Conservation (phyloP, 2,888 invertebrate species). For the Rhamphomyia laevipes region DNA sequence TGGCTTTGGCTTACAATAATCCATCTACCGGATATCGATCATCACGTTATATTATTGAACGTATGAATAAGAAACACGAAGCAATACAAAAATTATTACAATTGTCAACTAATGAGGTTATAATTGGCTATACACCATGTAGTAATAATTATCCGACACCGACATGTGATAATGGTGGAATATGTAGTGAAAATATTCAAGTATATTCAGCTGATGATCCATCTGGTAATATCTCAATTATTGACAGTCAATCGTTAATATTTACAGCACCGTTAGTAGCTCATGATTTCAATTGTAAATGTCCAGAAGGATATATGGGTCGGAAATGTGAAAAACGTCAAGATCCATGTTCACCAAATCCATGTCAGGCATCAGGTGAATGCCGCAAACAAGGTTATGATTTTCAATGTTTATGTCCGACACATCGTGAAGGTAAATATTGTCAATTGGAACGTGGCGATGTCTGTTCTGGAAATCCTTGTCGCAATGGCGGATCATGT, state of each 20-base stretch:
- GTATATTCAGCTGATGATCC: slow-evolving; percentile 42
- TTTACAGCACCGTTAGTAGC: slow-evolving; percentile 71
- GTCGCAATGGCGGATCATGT: slow-evolving; percentile 85
- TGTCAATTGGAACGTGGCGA: slow-evolving; percentile 78
- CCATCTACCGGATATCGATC: slow-evolving; percentile 48
- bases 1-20: slow-evolving; percentile 54
- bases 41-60: slow-evolving; percentile 51
- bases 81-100: slow-evolving; percentile 53
- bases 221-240: slow-evolving; percentile 50
- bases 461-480: slow-evolving; percentile 74
- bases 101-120: slow-evolving; percentile 36
- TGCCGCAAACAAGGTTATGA: slow-evolving; percentile 76
- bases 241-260: slow-evolving; percentile 69
- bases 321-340: slow-evolving; percentile 71
- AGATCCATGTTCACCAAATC: slow-evolving; percentile 84
- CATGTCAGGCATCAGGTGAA: slow-evolving; percentile 72
- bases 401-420: slow-evolving; percentile 71
- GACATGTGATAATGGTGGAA: slow-evolving; percentile 66
- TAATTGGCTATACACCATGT: slow-evolving; percentile 71
- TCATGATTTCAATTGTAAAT: slow-evolving; percentile 69
- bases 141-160: slow-evolving; percentile 36
- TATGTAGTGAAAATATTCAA: slow-evolving; percentile 58
- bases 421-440: slow-evolving; percentile 65
- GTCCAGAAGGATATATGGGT: slow-evolving; percentile 75
- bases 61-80: slow-evolving; percentile 51